Conservation (phyloP, 2,113 vertebrate species). For the Myiozetetes cayanensis region DNA sequence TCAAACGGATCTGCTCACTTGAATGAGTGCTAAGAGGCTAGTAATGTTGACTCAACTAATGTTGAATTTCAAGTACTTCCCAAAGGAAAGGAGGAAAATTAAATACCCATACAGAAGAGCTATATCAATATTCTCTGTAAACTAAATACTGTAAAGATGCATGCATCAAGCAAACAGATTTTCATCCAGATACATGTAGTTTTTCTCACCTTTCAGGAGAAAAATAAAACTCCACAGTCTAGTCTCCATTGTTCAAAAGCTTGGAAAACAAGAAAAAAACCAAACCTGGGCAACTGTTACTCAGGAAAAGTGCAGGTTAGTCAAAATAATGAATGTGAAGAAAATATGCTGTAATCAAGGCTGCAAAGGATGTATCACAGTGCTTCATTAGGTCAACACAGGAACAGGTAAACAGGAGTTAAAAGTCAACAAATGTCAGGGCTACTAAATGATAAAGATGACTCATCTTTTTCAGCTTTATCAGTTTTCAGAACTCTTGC, state of each 20-base stretch:
- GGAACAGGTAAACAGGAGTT: not conserved
- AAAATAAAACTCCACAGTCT: not conserved
- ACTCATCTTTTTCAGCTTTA: not conserved
- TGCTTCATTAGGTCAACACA: not conserved
- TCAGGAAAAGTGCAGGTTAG: not conserved
- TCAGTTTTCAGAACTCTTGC: not conserved
- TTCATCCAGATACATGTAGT: rapidly evolving
- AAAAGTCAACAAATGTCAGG: not conserved
- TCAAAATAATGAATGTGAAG: not conserved
- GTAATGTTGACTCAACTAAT: not conserved
- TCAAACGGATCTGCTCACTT: not conserved
- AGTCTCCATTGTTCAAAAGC: not conserved
- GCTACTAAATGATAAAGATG: not conserved
- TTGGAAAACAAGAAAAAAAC: not conserved
- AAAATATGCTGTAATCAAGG: not conserved
- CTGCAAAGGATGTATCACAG: not conserved
- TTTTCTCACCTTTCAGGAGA: not conserved
- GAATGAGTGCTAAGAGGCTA: not conserved
- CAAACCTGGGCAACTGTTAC: not conserved
- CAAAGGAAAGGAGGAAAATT: not conserved
- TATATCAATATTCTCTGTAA: not conserved
- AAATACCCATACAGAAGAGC: not conserved
- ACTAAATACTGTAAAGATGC: not conserved
- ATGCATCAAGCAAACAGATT: not conserved
- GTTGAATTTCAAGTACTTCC: not conserved